These are phyloP conservation scores for Trissolcus brochymenae DNA, from an alignment of 2,888 invertebrate genomes.

Conservation along the genomic window DNA sequence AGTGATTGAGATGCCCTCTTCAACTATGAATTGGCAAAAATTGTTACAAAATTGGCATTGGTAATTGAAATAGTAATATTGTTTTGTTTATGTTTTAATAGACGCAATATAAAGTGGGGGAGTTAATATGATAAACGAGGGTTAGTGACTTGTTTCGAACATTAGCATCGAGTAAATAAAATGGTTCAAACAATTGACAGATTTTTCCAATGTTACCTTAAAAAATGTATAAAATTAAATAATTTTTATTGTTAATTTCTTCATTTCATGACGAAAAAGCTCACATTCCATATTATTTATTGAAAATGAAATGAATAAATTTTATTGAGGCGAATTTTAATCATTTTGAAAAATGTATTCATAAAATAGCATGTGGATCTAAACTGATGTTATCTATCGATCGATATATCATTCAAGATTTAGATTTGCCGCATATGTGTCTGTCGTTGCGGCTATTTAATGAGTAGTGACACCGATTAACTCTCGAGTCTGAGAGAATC, in stretches of 20 bases:
- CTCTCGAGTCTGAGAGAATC: conserved; percentile 36
- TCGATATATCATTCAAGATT: conserved; percentile 56
- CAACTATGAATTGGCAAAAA: neutral
- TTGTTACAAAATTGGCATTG: conserved; percentile 11
- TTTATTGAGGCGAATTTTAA: too few relatives aligned
- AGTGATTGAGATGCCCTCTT: neutral
- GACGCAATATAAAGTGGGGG: conserved; percentile 43
- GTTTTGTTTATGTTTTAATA: conserved; percentile 42
- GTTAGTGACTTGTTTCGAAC: conserved; percentile 66
- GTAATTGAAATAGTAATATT: neutral
- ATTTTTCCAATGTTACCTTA: too few relatives aligned
- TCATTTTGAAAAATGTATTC: too few relatives aligned
- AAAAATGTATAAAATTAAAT: too few relatives aligned
- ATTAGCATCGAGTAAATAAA: neutral
- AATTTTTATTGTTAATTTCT: too few relatives aligned
- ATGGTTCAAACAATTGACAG: too few relatives aligned
- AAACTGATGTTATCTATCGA: conserved; percentile 55
- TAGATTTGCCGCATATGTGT: conserved; percentile 31
- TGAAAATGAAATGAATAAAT: too few relatives aligned
- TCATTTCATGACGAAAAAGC: too few relatives aligned
- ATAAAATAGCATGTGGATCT: too few relatives aligned
- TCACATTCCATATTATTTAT: too few relatives aligned
- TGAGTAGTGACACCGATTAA: conserved; percentile 47
- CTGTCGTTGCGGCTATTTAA: conserved; percentile 32
- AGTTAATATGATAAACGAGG: conserved; percentile 66